These are phyloP conservation scores for Chrysolina oricalcia DNA, from an alignment of 2,888 invertebrate genomes.

Conservation along the genomic window DNA sequence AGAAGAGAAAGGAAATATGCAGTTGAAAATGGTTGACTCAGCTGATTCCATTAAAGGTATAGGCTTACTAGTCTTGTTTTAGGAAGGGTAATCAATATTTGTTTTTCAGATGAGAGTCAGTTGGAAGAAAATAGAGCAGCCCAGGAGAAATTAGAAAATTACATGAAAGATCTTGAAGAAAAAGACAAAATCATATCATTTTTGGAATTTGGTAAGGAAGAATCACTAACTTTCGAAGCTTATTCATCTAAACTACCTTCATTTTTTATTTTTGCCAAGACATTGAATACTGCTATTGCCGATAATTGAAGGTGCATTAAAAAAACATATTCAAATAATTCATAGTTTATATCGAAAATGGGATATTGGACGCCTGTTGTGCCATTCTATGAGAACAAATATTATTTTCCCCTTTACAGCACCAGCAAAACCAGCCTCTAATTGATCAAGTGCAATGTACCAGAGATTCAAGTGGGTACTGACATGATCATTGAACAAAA, in stretches of 20 bases:
- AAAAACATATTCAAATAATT: too few relatives aligned
- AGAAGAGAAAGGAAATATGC: conserved; percentile 93
- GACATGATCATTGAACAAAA: too few relatives aligned
- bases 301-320: too few relatives aligned
- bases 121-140: conserved; percentile 63
- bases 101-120: conserved; percentile 58
- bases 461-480: too few relatives aligned
- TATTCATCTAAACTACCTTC: background rate
- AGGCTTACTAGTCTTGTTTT: background rate
- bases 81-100: conserved; percentile 13
- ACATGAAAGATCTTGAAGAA: conserved; percentile 56
- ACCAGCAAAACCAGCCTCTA: too few relatives aligned
- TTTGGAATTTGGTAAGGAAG: conserved; percentile 62
- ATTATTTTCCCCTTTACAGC: too few relatives aligned
- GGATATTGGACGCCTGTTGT: too few relatives aligned
- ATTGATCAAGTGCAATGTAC: too few relatives aligned
- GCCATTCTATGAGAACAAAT: too few relatives aligned
- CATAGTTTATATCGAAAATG: too few relatives aligned
- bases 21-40: conserved; percentile 87
- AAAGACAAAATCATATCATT: conserved; percentile 63
- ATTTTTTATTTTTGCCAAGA: too few relatives aligned
- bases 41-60: conserved; percentile 55
- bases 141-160: conserved; percentile 59
- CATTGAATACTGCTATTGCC: too few relatives aligned
- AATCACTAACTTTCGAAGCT: background rate